Conservation (phyloP, 1,140 invertebrate species). For the Pantala flavescens region DNA sequence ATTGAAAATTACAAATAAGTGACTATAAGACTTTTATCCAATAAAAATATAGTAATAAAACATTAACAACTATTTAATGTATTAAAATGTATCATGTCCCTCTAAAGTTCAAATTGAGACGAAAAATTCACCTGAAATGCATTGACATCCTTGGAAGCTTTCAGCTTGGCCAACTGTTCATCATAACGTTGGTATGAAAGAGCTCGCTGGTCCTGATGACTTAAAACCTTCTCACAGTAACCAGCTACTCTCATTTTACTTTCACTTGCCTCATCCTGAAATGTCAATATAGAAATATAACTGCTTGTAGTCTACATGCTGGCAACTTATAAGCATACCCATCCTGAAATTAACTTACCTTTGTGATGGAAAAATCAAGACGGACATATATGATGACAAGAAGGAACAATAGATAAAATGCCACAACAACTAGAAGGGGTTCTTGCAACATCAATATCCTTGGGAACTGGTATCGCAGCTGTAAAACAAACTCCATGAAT, state of each 20-base stretch:
- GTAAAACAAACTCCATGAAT: slow-evolving; percentile 28
- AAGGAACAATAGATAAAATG: slow-evolving; percentile 84
- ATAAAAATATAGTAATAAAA: too few species aligned
- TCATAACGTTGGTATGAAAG: slow-evolving; percentile 52
- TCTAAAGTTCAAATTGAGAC: too few species aligned
- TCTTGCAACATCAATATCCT: slow-evolving; percentile 79
- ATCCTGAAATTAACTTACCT: slow-evolving; percentile 25
- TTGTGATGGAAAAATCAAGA: slow-evolving; percentile 86
- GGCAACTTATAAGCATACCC: neutral
- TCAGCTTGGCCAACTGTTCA: slow-evolving; percentile 51
- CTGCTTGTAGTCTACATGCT: too few species aligned
- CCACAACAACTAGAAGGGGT: slow-evolving; percentile 76
- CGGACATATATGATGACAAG: slow-evolving; percentile 88
- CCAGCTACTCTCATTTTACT: slow-evolving; percentile 43
- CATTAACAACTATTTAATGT: too few species aligned
- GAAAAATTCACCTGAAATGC: slow-evolving; percentile 34
- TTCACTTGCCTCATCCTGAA: slow-evolving; percentile 46
- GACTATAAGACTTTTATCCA: too few species aligned
- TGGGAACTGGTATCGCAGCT: slow-evolving; percentile 83
- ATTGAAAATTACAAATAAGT: too few species aligned
- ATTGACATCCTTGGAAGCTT: slow-evolving; percentile 49
- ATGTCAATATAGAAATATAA: neutral
- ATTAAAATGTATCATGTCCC: too few species aligned
- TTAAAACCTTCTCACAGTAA: slow-evolving; percentile 44
- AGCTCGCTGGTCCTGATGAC: slow-evolving; percentile 49